Percentiles rank a stretch among this genome's conserved stretches.
phyloP scores from a whole-genome alignment of 2,113 vertebrate species.

The Corvus cornix region DNA sequence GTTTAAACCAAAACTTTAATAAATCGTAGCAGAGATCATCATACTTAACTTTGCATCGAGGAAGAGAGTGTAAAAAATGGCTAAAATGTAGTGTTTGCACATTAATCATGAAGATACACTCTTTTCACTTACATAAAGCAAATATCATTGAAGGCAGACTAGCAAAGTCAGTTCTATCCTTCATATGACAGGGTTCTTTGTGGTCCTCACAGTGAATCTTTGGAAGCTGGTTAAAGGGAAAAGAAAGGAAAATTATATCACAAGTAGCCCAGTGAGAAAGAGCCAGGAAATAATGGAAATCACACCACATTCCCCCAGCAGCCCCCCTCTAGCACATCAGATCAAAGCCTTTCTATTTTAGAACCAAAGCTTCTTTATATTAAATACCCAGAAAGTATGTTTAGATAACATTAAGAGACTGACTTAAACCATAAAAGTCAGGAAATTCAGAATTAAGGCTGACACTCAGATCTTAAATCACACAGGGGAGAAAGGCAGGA shows the following conservation, averaged over 20 bases:
- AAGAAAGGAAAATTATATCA: constrained; percentile 17
- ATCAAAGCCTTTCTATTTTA: constrained; percentile 61
- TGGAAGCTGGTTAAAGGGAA: background rate
- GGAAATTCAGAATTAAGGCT: constrained; percentile 63
- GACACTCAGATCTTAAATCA: constrained; percentile 44
- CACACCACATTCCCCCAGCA: background rate
- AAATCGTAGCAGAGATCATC: background rate
- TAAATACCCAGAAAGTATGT: constrained; percentile 54
- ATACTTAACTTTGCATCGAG: background rate
- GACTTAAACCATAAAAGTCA: constrained; percentile 51
- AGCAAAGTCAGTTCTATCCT: background rate
- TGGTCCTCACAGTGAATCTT: background rate
- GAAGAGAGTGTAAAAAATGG: background rate
- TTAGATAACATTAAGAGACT: constrained; percentile 52
- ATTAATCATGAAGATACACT: background rate
- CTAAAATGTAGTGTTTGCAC: background rate
- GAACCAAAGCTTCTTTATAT: constrained; percentile 66
- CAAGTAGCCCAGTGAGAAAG: constrained; percentile 24
- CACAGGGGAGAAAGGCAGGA: background rate
- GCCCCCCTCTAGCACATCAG: background rate
- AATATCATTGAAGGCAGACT: background rate
- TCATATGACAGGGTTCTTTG: background rate
- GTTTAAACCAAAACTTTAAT: background rate
- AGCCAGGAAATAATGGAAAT: constrained; percentile 38
- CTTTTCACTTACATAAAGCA: background rate